phyloP scores from a whole-genome alignment of 2,888 invertebrate species.

The Automeris io region DNA sequence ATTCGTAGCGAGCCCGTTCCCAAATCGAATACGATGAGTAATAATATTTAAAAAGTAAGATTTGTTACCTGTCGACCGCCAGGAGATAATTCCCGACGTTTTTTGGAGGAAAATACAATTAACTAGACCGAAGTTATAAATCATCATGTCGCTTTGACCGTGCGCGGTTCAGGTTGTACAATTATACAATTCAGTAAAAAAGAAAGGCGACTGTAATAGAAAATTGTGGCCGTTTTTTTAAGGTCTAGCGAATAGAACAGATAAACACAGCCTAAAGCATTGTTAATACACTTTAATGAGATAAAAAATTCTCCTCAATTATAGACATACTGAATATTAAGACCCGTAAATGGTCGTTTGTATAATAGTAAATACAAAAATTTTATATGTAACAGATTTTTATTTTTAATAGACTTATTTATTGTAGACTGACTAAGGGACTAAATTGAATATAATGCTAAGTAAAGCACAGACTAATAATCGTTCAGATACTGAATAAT shows the following conservation, averaged over 20 bases:
- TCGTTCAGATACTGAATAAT: no score
- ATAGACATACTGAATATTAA: no score
- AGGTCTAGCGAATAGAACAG: conserved; percentile 31
- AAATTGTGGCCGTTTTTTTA: conserved; percentile 39
- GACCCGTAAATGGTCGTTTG: no score
- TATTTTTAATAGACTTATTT: no score
- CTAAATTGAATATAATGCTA: no score
- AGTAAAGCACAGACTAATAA: no score
- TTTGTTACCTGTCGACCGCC: conserved; percentile 74
- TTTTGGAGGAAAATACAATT: conserved; percentile 74
- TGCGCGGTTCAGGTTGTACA: conserved; percentile 64
- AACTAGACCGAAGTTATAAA: conserved; percentile 64
- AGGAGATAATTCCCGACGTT: conserved; percentile 64
- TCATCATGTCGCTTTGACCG: conserved; percentile 57
- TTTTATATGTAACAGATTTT: no score
- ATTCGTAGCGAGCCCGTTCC: conserved; percentile 71
- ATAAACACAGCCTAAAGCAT: conserved; percentile 42
- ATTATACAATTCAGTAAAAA: conserved; percentile 55
- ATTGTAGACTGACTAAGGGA: no score
- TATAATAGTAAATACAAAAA: no score
- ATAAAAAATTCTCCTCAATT: no score
- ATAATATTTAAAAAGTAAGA: conserved; percentile 76
- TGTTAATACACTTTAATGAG: conserved; percentile 17
- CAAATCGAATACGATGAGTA: conserved; percentile 76
- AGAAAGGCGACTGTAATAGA: conserved; percentile 49